phyloP scores from a whole-genome alignment of 2,113 vertebrate genomes.

The Dicerorhinus sumatrensis region DNA sequence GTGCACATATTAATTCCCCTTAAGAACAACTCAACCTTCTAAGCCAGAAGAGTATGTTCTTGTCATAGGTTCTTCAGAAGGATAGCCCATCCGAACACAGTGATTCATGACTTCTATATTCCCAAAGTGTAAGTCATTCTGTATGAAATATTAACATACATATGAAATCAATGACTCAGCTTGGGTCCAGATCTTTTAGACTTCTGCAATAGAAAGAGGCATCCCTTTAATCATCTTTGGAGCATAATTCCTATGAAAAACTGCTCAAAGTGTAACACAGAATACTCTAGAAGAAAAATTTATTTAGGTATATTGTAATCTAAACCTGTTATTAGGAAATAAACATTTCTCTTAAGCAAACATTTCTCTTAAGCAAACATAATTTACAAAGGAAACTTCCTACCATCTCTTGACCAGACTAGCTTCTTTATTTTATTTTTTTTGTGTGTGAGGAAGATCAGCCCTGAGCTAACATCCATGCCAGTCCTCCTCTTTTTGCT shows the following conservation, averaged over 20 bases:
- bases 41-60: not conserved
- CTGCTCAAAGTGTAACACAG: not conserved
- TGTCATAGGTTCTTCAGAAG: not conserved
- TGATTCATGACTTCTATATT: not conserved
- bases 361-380: not conserved
- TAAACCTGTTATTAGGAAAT: not conserved
- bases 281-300: not conserved
- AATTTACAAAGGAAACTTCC: not conserved
- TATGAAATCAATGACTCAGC: not conserved
- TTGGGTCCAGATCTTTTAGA: not conserved
- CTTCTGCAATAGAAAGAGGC: not conserved
- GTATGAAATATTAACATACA: not conserved
- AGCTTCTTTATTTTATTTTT: not conserved
- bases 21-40: not conserved
- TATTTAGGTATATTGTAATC: not conserved
- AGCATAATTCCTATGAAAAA: not conserved
- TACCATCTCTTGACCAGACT: not conserved
- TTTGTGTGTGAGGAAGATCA: no score
- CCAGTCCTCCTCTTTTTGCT: no score
- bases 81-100: not conserved
- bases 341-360: not conserved
- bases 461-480: no score
- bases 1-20: not conserved
- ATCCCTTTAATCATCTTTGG: not conserved
- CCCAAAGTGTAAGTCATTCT: not conserved